A percentile compares a stretch with the other conserved stretches of the same genome.
phyloP scores from a whole-genome alignment of 2,797 vertebrate species.

The Novumbra hubbsi region DNA sequence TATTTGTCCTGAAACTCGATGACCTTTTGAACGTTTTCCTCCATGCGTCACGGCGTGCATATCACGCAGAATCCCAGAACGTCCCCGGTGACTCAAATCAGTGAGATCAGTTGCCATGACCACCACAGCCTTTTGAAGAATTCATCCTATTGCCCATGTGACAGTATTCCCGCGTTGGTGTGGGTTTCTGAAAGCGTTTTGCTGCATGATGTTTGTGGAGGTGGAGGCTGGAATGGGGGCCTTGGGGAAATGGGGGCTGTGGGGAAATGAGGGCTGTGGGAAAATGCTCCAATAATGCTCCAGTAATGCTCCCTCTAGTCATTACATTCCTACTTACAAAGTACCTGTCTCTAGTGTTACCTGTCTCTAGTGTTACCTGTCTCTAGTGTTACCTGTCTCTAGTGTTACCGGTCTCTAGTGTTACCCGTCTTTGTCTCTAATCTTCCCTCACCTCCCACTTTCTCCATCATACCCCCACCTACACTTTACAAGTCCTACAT shows the following conservation, averaged over 20 bases:
- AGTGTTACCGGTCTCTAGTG: too few relatives aligned
- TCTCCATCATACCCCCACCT: conserved; percentile 10
- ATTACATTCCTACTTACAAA: conserved; percentile 64
- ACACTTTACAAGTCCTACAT: too few relatives aligned
- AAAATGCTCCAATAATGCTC: conserved; percentile 70
- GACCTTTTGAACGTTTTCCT: conserved; percentile 19
- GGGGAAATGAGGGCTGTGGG: too few relatives aligned
- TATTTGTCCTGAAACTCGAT: conserved; percentile 19
- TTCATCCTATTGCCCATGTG: not conserved
- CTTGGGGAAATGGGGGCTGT: too few relatives aligned
- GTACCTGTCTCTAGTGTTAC: not conserved
- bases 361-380: not conserved
- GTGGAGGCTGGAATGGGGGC: not conserved
- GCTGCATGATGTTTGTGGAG: not conserved
- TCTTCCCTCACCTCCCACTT: too few relatives aligned
- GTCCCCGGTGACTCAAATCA: not conserved
- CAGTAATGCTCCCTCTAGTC: conserved; percentile 69
- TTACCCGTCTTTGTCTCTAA: conserved; percentile 33
- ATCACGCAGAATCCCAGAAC: conserved; percentile 6
- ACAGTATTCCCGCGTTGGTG: not conserved
- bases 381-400: not conserved
- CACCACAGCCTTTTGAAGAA: not conserved
- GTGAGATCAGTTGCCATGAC: not conserved
- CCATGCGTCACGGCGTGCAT: conserved; percentile 2
- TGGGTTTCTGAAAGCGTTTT: not conserved